These are phyloP conservation scores for Agrotis puta DNA, from an alignment of 2,888 invertebrate species.

Conservation along the genomic window DNA sequence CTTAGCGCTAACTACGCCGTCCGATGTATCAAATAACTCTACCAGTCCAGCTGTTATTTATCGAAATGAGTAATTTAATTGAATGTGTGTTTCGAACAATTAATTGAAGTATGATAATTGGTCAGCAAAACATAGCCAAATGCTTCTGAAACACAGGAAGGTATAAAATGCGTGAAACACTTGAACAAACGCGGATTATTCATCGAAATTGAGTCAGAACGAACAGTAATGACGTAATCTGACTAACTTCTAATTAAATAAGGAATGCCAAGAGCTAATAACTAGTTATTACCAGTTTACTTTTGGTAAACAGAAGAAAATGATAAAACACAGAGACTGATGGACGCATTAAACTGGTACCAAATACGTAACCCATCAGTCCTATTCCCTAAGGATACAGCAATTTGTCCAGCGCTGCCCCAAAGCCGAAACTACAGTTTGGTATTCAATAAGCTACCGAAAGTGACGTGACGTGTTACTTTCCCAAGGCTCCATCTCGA, in stretches of 20 bases:
- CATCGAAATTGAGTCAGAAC: slow-evolving; percentile 56
- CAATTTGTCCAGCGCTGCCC: too few relatives aligned
- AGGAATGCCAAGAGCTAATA: slow-evolving; percentile 1
- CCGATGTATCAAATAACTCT: slow-evolving; percentile 15
- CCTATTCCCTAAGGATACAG: too few relatives aligned
- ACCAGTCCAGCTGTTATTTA: slow-evolving; percentile 13
- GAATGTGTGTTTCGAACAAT: slow-evolving; percentile 3
- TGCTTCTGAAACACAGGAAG: slow-evolving; percentile 28
- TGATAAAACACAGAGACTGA: too few relatives aligned
- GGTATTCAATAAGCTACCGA: too few relatives aligned
- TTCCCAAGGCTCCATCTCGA: too few relatives aligned
- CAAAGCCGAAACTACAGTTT: too few relatives aligned
- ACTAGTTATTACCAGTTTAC: too few relatives aligned
- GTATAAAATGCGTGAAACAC: slow-evolving; percentile 35
- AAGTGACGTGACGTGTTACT: too few relatives aligned
- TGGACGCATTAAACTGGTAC: too few relatives aligned
- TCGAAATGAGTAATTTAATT: not conserved
- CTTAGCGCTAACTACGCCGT: slow-evolving; percentile 6
- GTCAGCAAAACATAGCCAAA: slow-evolving; percentile 1
- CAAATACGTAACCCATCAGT: too few relatives aligned
- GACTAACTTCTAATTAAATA: slow-evolving; percentile 31
- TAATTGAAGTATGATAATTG: slow-evolving; percentile 24
- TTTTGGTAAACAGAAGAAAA: too few relatives aligned
- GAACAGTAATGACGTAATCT: slow-evolving; percentile 42
- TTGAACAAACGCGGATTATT: slow-evolving; percentile 47